Evolutionary conservation across 2,888 invertebrate genomes (phyloP).

Genomic region (Lacanobia oleracea): DNA sequence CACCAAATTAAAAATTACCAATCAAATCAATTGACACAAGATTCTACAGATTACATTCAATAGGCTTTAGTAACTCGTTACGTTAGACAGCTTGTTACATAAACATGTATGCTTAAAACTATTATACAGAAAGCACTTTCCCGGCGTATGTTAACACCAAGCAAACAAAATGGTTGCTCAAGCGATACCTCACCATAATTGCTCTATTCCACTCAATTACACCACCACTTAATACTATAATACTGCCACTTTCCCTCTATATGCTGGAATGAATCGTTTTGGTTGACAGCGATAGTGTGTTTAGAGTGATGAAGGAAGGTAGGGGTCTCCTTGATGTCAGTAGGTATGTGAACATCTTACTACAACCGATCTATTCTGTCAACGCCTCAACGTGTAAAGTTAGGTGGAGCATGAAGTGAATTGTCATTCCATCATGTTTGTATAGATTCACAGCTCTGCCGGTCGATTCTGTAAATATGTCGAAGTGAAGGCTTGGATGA

Average conservation of each 20-base stretch:
- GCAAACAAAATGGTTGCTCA: constrained; percentile 35
- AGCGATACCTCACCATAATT: constrained; percentile 44
- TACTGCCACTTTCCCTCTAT: constrained; percentile 28
- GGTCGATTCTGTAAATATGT: too few relatives aligned
- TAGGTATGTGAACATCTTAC: neutral
- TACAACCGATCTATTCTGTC: neutral
- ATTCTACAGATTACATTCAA: neutral
- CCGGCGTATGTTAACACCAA: constrained; percentile 24
- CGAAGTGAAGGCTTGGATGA: too few relatives aligned
- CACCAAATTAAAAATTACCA: neutral
- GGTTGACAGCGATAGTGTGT: neutral
- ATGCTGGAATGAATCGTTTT: constrained; percentile 27
- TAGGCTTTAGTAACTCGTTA: neutral
- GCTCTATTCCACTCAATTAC: constrained; percentile 48
- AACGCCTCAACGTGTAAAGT: too few relatives aligned
- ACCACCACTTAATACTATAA: constrained; percentile 19
- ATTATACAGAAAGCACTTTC: constrained; percentile 29
- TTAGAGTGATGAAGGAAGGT: neutral
- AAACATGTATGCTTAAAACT: constrained; percentile 23
- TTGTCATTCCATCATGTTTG: too few relatives aligned
- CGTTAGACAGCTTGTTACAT: neutral
- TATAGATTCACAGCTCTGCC: too few relatives aligned
- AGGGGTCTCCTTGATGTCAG: neutral
- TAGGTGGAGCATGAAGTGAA: too few relatives aligned
- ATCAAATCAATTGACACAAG: neutral